Base-by-base conservation (phyloP, 1,140 invertebrate species). In the Rhynchophorus ferrugineus region DNA sequence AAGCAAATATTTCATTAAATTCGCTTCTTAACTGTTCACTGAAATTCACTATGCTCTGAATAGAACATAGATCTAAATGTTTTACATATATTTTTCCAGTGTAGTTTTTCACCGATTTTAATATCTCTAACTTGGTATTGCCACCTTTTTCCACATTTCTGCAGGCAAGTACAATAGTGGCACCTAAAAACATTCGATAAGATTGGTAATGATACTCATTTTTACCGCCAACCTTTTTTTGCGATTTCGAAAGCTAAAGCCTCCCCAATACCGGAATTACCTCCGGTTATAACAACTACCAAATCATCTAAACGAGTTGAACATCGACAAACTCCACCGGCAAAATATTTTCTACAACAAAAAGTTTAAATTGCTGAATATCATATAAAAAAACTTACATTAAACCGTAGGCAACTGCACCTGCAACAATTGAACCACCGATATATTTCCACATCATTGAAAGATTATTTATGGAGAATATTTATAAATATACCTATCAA, bases 251-350 rank as follows among this genome's bases (percentile, higher is more conserved):
- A 42, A 6, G 77, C 75, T 17, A 78, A 71, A 22, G 73, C 75
- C 62, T 74, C 75, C 5, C 81, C 81, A 55, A 83, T 76, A 1
- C 80, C 81, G 50, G 70, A 71, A 62, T 75, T 81, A 8, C 73
- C 78, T 13, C 80, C 80, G 7, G 80, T 82, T 6, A 82, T 69
- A 21, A 82, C 69, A 21, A 79, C 69, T n/a, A 76, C 75, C 58
- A 80, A 73, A 5, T 75, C 78, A 49, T 71, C 61, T 33, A 75
- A 52, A 13, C 61, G 49, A 36, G 61, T 62, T 34, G 64, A 66
- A 16, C 69, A 71, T 36, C 57, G 49, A 57, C 71, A 73, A 11
- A 66, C 56, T 47, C 67, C 63, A 29, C 67, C 66, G 43, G 61
- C 60, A 54, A 68, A 68, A 48, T 67, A 65, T 44, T 59, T 61